Conservation (phyloP, 1,140 invertebrate species). For the Procambarus clarkii region DNA sequence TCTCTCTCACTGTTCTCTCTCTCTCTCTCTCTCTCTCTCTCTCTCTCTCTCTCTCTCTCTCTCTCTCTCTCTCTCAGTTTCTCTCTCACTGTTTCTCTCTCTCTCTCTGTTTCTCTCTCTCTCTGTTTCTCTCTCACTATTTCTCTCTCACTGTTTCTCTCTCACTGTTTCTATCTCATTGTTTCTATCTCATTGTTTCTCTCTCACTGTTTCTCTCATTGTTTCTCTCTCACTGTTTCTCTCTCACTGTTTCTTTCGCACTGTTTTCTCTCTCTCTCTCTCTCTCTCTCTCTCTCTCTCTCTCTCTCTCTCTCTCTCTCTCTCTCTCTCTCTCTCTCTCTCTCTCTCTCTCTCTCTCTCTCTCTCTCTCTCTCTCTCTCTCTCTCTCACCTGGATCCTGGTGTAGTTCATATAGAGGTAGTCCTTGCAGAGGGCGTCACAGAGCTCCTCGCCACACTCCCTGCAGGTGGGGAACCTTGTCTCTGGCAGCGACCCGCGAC, state of each 20-base stretch:
- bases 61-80: no score
- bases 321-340: not conserved
- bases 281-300: not conserved
- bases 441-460: conserved; percentile 91
- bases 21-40: no score
- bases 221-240: not conserved
- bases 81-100: no score
- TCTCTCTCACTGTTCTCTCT: no score
- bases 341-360: not conserved
- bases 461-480: conserved; percentile 78
- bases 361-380: not conserved
- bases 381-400: conserved; percentile 70
- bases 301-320: not conserved
- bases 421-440: conserved; percentile 81
- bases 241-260: not conserved
- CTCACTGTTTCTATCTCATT: no score
- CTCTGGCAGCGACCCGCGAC: conserved; percentile 73
- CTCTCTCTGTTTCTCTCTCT: no score
- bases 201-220: no score
- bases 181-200: no score
- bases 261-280: not conserved
- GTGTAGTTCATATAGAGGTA: conserved; percentile 78
- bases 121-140: no score
- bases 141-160: no score
- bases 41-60: no score